A percentile compares a stretch with the other conserved stretches of the same genome.
These are phyloP conservation scores for Tetanocera ferruginea DNA, from an alignment of 2,888 invertebrate genomes.

Conservation along the genomic window DNA sequence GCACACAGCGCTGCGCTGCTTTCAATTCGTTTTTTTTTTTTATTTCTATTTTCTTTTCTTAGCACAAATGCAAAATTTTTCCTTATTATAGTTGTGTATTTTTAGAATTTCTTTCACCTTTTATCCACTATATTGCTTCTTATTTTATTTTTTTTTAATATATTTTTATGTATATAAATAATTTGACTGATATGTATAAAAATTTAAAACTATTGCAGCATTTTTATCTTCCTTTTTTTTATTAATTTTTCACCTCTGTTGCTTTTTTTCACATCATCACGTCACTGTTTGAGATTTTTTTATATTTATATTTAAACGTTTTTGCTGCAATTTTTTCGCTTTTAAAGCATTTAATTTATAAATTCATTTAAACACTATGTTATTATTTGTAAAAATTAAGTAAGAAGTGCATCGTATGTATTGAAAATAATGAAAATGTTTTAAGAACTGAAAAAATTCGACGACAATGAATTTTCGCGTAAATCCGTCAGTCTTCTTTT, in stretches of 20 bases:
- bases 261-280: conserved; percentile 25
- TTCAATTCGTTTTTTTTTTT: not conserved
- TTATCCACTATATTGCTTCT: not conserved
- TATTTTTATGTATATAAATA: not conserved
- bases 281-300: not conserved
- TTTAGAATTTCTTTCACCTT: not conserved
- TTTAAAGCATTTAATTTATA: not conserved
- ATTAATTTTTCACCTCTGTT: conserved; percentile 1
- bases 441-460: conserved; percentile 15
- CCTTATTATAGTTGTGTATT: not conserved
- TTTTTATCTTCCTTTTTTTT: not conserved
- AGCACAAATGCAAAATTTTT: not conserved
- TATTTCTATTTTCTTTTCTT: not conserved
- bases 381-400: not conserved
- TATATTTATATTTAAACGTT: not conserved
- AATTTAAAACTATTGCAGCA: not conserved
- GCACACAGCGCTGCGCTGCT: not conserved
- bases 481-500: conserved; percentile 29
- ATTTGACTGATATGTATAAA: not conserved
- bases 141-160: not conserved
- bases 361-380: not conserved
- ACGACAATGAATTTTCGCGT: conserved; percentile 30
- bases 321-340: not conserved
- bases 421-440: conserved; percentile 10
- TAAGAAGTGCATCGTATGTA: not conserved